Evolutionary conservation across 2,888 invertebrate species (phyloP), one percentile per base, ranked within the genome.

Genomic region (Strigamia transsilvanica): DNA sequence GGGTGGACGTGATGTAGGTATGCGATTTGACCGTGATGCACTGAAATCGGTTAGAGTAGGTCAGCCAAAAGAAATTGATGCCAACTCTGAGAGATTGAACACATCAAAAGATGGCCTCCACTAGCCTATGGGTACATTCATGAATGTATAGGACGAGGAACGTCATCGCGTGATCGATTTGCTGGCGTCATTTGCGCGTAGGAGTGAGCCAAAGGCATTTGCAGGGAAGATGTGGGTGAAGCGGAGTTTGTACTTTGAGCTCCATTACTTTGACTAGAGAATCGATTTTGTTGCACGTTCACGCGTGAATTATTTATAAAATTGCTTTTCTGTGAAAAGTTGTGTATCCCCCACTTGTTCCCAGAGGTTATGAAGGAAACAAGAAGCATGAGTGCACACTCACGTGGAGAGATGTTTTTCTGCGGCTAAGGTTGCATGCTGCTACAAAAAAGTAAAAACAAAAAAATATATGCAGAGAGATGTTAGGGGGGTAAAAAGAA

Each of bases 281-380:
- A 82, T 82, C 82, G 82, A 82, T 82, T 73, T 82, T 82, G 82
- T 82, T 82, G 66, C 81, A 82, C 82, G 82, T 82, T 82, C 82
- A 78, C 82, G 82, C 77, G 77, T 82, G 82, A 82, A 82, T 82
- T 82, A 82, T 82, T 82, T 78, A 82, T 82, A 82, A 82, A 82
- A 82, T 82, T 82, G 78, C 82, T 78, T 82, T 73, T 41, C 82
- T 82, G 77, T 78, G 82, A 78, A 82, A 82, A 82, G 34, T 73
- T 73, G 73, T 81, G 61, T 81, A 81, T 61, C 51, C 81, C 61
- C 66, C 81, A 81, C 81, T 81, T 61, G 81, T 81, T 81, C 81
- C 81, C 81, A 81, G 34, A 81, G 81, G 81, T 81, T 81, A 81
- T 81, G 81, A 81, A 81, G 81, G 61, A 81, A 81, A 81, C 81